Conservation (phyloP, 2,113 vertebrate genomes). For the Chelonoidis abingdonii region DNA sequence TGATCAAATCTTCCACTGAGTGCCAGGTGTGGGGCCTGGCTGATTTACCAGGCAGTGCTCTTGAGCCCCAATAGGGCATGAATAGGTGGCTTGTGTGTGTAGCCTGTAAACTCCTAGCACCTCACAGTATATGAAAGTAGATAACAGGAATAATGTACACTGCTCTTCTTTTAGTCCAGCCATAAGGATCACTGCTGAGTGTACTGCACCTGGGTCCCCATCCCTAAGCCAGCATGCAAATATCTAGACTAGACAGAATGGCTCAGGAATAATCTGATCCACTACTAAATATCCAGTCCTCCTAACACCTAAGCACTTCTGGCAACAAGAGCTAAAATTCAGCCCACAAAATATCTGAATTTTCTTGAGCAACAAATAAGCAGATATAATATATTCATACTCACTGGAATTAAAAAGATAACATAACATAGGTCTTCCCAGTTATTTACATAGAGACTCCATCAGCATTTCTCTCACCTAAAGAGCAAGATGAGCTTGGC, state of each 20-base stretch:
- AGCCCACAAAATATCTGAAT: not conserved
- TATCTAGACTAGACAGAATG: not conserved
- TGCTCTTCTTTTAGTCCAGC: not conserved
- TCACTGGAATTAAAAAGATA: not conserved
- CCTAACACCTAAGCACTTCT: not conserved
- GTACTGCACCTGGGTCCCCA: not conserved
- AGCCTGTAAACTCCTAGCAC: not conserved
- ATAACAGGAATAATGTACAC: not conserved
- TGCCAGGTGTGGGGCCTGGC: not conserved
- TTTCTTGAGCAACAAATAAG: not conserved
- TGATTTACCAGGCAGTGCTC: not conserved
- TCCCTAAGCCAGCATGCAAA: not conserved
- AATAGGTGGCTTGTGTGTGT: not conserved
- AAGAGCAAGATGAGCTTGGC: not conserved
- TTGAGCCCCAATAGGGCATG: not conserved
- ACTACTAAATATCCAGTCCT: not conserved
- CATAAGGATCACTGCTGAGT: not conserved
- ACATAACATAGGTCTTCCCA: rapidly evolving
- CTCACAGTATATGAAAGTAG: not conserved
- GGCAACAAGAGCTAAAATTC: not conserved
- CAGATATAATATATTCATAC: not conserved
- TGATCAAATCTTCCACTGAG: not conserved
- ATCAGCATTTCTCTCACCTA: not conserved
- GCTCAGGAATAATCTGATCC: not conserved
- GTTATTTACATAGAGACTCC: not conserved